Base-by-base conservation (phyloP, 1,140 invertebrate species). In the Sarcophaga peregrina region DNA sequence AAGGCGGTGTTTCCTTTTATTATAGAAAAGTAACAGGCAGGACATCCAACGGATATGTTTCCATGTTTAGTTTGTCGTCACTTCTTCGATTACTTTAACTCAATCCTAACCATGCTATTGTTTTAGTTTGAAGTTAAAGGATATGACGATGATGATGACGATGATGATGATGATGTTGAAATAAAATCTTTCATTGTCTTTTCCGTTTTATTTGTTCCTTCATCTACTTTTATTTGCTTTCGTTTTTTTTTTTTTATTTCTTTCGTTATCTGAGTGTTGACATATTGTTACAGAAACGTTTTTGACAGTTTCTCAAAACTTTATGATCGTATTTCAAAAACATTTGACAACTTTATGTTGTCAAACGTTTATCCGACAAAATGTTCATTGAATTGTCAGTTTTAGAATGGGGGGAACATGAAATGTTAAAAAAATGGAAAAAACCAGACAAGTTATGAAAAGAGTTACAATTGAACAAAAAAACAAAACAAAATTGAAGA, bases 321-420 rank as follows among this genome's bases (percentile, higher is more conserved):
- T 68, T 68, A 68, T 68, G 62, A 68, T 68, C 20, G 62, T 68
- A 68, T 68, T 68, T 68, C 62, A 68, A 68, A 68, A 68, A 68
- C 62, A 68, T 68, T 68, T 68, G 62, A 68, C 62, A 68, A 68
- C 62, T 68, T 68, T 68, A 68, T 37, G 25, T 68, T 68, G 62
- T 68, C 62, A 68, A 68, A 20, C 62, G 20, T 20, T n/a, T 58
- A n/a, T 58, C 25, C 25, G 25, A 37, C 25, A 37, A 37, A 37
- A 37, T 37, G 25, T 37, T 37, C 25, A 37, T 37, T 37, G 25
- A 37, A 37, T 37, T 37, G 25, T 37, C 25, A 37, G 25, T 37
- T 37, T 37, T 37, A 37, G 4, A 37, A 37, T 1, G 25, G 25
- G 25, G 25, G 25, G 1, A 37, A 37, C 25, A 37, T 37, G 1